These are phyloP conservation scores for Anoplopoma fimbria DNA, from an alignment of 2,113 vertebrate species.

Conservation along the genomic window DNA sequence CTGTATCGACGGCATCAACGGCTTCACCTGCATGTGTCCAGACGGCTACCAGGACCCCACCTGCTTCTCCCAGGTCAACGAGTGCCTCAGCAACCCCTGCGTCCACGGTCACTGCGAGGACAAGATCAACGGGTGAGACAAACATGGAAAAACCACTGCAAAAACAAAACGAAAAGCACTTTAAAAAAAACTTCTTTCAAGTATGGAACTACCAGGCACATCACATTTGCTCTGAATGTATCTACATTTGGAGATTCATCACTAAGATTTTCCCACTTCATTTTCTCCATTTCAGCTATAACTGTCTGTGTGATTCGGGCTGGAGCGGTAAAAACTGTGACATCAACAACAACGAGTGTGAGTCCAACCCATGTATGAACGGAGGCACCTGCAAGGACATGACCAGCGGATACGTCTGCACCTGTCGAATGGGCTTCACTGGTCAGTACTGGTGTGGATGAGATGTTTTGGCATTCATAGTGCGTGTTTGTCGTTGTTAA, in stretches of 20 bases:
- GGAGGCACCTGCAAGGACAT: slow-evolving; percentile 96
- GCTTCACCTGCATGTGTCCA: slow-evolving; percentile 91
- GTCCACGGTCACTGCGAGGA: slow-evolving; percentile 92
- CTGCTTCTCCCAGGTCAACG: slow-evolving; percentile 95
- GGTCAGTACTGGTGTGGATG: slow-evolving; percentile 81
- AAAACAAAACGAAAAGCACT: neutral
- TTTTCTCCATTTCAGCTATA: slow-evolving; percentile 82
- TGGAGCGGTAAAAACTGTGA: slow-evolving; percentile 96
- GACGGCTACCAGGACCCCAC: slow-evolving; percentile 92
- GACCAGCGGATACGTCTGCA: slow-evolving; percentile 95
- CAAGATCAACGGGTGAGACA: slow-evolving; percentile 90
- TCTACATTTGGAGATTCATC: neutral
- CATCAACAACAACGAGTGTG: slow-evolving; percentile 95
- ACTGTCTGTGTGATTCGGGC: slow-evolving; percentile 91
- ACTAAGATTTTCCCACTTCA: neutral
- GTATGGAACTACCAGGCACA: neutral
- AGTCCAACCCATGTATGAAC: slow-evolving; percentile 95
- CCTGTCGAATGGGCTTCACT: slow-evolving; percentile 92
- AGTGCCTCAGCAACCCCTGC: slow-evolving; percentile 95
- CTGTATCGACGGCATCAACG: slow-evolving; percentile 89
- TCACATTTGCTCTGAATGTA: neutral
- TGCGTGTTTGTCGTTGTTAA: neutral
- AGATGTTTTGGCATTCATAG: neutral
- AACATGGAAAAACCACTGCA: too few relatives aligned
- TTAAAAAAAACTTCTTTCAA: neutral